These are phyloP conservation scores for Agonum fuliginosum DNA, from an alignment of 2,888 invertebrate species.

Conservation along the genomic window DNA sequence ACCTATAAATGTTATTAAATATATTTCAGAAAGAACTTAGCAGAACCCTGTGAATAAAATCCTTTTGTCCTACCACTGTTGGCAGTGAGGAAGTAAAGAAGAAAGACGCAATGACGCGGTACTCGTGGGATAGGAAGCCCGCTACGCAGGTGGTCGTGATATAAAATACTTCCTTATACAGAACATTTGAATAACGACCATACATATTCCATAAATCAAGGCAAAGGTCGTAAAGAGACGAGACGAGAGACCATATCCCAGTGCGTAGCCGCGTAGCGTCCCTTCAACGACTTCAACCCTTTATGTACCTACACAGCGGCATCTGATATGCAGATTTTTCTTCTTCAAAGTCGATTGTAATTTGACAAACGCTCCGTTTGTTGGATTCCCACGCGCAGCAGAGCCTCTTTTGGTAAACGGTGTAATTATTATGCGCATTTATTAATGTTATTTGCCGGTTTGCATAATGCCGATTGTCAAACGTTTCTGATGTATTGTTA, in stretches of 20 bases:
- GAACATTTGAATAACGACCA: conserved; percentile 66
- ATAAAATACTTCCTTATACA: conserved; percentile 67
- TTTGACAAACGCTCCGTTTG: conserved; percentile 33
- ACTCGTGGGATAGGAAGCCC: conserved; percentile 66
- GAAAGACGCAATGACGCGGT: not conserved
- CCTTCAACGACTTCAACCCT: conserved; percentile 65
- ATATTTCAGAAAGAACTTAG: no score
- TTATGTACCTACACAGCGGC: conserved; percentile 60
- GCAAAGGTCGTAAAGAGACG: conserved; percentile 60
- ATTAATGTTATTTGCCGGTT: conserved; percentile 47
- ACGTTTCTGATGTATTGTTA: conserved; percentile 22
- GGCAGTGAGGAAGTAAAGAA: not conserved
- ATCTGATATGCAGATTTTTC: conserved; percentile 57
- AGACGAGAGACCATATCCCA: conserved; percentile 62
- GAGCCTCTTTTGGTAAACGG: conserved; percentile 25
- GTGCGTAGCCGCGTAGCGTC: conserved; percentile 61
- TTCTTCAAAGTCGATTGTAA: conserved; percentile 44
- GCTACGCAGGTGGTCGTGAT: conserved; percentile 68
- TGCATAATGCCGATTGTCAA: conserved; percentile 48
- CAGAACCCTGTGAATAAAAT: not conserved
- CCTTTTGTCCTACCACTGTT: not conserved
- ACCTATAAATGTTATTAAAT: no score
- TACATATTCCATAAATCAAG: conserved; percentile 67
- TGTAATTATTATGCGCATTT: conserved; percentile 49
- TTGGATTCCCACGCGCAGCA: conserved; percentile 43